Conservation (phyloP, 2,797 vertebrate genomes). For the Sebastes matsubarae region DNA sequence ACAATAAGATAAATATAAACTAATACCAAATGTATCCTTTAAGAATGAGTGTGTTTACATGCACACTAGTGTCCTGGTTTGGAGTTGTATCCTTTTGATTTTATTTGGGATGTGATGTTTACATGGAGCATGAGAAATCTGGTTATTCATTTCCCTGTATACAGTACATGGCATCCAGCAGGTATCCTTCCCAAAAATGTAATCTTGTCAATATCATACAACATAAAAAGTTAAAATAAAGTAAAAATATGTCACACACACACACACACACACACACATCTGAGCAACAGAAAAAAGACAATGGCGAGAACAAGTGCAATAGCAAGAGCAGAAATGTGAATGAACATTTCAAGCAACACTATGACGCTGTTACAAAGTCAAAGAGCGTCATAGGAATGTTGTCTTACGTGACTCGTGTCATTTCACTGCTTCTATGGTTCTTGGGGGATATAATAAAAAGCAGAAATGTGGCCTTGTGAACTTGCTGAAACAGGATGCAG, state of each 20-base stretch:
- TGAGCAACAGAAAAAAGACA: neutral
- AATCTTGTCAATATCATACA: neutral
- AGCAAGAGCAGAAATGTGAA: neutral
- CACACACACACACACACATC: neutral
- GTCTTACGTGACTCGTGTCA: conserved; percentile 66
- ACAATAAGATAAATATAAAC: neutral
- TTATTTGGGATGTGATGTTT: neutral
- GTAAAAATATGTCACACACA: neutral
- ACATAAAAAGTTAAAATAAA: neutral
- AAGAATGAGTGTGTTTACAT: neutral
- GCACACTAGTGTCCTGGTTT: neutral
- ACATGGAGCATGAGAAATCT: neutral
- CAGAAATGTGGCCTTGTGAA: conserved; percentile 64
- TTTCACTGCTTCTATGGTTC: conserved; percentile 59
- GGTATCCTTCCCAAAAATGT: neutral
- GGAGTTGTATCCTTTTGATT: neutral
- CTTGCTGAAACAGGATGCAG: conserved; percentile 83
- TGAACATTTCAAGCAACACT: neutral
- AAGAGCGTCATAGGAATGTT: conserved; percentile 50
- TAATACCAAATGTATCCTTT: neutral
- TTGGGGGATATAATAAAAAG: conserved; percentile 68
- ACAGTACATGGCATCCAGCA: neutral
- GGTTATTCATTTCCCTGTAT: neutral
- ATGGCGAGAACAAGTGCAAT: neutral
- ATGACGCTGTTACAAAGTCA: neutral